Conservation (phyloP, 2,888 invertebrate species). For the Theristus sp. region DNA sequence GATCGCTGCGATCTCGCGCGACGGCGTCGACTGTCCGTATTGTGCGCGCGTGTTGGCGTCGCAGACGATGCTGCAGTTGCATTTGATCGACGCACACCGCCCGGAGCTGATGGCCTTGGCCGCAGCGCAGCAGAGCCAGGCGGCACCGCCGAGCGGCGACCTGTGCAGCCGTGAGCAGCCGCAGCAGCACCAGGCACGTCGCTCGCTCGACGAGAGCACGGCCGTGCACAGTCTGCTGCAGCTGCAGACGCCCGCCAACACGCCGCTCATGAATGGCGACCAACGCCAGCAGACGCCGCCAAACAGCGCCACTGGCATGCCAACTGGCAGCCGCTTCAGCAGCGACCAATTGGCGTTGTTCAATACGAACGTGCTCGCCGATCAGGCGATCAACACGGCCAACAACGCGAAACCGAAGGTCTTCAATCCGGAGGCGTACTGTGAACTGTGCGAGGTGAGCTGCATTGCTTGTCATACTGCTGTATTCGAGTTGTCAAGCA, state of each 20-base stretch:
- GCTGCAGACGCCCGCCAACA: not conserved
- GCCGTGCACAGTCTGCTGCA: not conserved
- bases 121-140: not conserved
- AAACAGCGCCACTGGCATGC: too few relatives aligned
- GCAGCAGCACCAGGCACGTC: too few relatives aligned
- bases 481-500: not conserved
- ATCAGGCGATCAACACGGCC: not conserved
- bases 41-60: not conserved
- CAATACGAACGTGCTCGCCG: too few relatives aligned
- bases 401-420: not conserved
- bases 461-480: not conserved
- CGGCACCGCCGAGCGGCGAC: too few relatives aligned
- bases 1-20: too few relatives aligned
- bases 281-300: too few relatives aligned
- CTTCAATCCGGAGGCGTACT: constrained; percentile 80
- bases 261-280: too few relatives aligned
- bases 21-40: not conserved
- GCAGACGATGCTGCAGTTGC: constrained; percentile 2
- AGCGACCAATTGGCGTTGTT: too few relatives aligned
- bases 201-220: too few relatives aligned
- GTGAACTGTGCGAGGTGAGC: constrained; percentile 63
- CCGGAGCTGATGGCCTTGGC: not conserved
- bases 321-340: too few relatives aligned
- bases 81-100: not conserved
- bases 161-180: too few relatives aligned